These are phyloP conservation scores for Pyrgus malvae DNA, from an alignment of 2,888 invertebrate genomes.

Conservation along the genomic window DNA sequence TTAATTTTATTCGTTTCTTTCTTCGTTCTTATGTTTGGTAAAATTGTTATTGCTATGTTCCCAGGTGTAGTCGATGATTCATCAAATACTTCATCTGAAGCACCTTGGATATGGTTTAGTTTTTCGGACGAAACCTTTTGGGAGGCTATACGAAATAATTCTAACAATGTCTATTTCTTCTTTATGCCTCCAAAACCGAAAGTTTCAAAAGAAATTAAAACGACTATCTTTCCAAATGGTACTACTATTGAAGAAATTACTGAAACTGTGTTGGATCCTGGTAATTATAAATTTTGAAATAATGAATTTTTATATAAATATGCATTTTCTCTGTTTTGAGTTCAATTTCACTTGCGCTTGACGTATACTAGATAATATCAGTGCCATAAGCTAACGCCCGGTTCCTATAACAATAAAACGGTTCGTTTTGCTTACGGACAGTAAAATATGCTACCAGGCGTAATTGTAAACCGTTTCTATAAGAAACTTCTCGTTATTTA, in stretches of 20 bases:
- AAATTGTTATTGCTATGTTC: background rate
- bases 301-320: too few species aligned
- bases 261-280: constrained; percentile 35
- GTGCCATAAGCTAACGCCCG: too few species aligned
- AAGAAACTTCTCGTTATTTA: too few species aligned
- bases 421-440: too few species aligned
- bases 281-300: background rate
- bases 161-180: constrained; percentile 15
- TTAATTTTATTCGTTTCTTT: too few species aligned
- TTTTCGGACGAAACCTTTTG: constrained; percentile 5
- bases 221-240: constrained; percentile 52
- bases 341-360: too few species aligned
- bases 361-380: too few species aligned
- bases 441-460: too few species aligned
- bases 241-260: constrained; percentile 48
- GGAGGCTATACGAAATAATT: background rate
- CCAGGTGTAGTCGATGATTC: constrained; percentile 1
- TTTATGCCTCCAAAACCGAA: constrained; percentile 39
- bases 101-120: background rate
- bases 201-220: constrained; percentile 45
- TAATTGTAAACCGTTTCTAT: too few species aligned
- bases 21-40: too few species aligned
- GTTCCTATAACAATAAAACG: too few species aligned
- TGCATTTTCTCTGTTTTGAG: background rate
- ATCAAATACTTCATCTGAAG: background rate